Evolutionary conservation across 2,888 invertebrate genomes (phyloP).

Genomic region (Calameuta idolon): DNA sequence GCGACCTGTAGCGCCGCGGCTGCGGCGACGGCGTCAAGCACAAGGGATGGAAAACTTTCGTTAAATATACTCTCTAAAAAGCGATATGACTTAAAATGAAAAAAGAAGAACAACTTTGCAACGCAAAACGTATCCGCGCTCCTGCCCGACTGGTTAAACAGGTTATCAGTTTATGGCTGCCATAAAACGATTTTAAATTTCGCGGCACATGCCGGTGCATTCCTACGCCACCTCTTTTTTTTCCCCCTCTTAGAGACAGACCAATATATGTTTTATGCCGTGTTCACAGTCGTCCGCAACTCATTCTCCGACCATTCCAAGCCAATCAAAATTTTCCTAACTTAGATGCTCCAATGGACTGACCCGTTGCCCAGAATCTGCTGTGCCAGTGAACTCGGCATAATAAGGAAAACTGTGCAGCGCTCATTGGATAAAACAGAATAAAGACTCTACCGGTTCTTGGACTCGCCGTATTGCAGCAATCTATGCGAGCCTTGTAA

Average conservation of each 20-base stretch:
- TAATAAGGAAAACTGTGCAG: background rate
- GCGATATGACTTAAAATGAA: slow-evolving; percentile 30
- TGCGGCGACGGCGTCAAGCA: background rate
- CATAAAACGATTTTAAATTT: slow-evolving; percentile 65
- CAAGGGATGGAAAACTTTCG: background rate
- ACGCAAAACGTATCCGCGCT: slow-evolving; percentile 43
- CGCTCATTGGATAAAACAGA: background rate
- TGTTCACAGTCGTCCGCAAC: slow-evolving; percentile 21
- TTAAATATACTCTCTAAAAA: background rate
- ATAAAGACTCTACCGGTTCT: background rate
- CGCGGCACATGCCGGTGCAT: slow-evolving; percentile 57
- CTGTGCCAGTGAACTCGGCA: background rate
- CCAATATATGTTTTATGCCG: slow-evolving; percentile 5
- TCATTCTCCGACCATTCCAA: background rate
- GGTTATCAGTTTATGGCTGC: slow-evolving; percentile 62
- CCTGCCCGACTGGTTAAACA: slow-evolving; percentile 59
- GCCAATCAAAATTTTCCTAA: background rate
- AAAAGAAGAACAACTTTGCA: slow-evolving; percentile 42
- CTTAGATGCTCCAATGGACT: background rate
- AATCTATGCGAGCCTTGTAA: slow-evolving; percentile 26
- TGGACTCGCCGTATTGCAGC: background rate
- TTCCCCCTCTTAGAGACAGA: slow-evolving; percentile 30
- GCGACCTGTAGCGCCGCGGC: background rate
- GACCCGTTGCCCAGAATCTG: background rate
- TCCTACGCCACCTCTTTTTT: slow-evolving; percentile 36